Base-by-base conservation (phyloP, 1,140 invertebrate genomes). In the Probaryconus sp. region DNA sequence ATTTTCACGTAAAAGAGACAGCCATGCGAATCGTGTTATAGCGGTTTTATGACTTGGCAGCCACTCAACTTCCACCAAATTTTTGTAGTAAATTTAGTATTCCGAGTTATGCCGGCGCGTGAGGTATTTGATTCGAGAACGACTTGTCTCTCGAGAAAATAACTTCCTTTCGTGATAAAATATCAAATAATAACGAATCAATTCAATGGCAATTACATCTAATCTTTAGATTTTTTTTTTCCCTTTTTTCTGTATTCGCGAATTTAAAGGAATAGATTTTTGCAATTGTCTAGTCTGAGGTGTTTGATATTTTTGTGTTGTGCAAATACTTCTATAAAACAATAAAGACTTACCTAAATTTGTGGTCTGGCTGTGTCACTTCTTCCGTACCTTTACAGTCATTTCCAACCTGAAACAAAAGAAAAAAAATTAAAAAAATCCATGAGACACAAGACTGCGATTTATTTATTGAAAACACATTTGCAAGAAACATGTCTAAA, bases 361-460 rank as follows among this genome's bases (percentile, higher is more conserved):
- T 85, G 51, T 81, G 81, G 28, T 87, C 85, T 30, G 79, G 60
- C 26, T 82, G 83, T 20, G 82, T 77, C 33, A 79, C 83, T 26
- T 81, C 83, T 53, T 85, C 83, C 17, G 79, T 61, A 60, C 80
- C 81, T 78, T 86, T 86, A 76, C 81, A 85, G 61, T 81, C 83
- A 70, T 82, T 85, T 30, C 79, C 84, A 42, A 81, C 81, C 86
- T 87, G 83, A 10, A 86, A 87, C 48, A 17, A 28, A 42, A 37
- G 51, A 26, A 7, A 51, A 50, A 50, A 40, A 33, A 50, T 28
- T 20, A 53, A 18, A 9, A 20, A 31, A 11, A 21, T 21, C n/a
- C n/a, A n/a, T n/a, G n/a, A n/a, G n/a, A n/a, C n/a, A n/a, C n/a
- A n/a, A n/a, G n/a, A n/a, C n/a, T n/a, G n/a, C n/a, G n/a, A n/a